A percentile compares a stretch with the other conserved stretches of the same genome.
Evolutionary conservation across 2,113 vertebrate genomes (phyloP).

Genomic region (Oxygymnocypris stewartii): DNA sequence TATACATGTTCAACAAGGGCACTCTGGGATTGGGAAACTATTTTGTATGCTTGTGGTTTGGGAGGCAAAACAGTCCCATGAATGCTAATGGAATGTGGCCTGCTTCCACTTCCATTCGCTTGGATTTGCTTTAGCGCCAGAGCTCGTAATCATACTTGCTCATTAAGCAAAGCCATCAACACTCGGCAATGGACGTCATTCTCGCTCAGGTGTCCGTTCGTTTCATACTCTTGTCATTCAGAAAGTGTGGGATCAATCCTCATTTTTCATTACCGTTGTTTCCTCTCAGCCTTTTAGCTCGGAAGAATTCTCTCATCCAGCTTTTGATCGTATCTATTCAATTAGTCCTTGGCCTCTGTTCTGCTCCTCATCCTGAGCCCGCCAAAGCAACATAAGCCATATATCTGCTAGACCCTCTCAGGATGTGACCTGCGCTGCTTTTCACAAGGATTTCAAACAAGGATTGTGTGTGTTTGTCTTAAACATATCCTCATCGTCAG

Average conservation of each 20-base stretch:
- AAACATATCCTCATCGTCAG: constrained; percentile 28
- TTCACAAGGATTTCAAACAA: constrained; percentile 46
- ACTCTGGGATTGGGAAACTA: constrained; percentile 23
- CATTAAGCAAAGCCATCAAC: constrained; percentile 26
- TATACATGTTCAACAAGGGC: constrained; percentile 22
- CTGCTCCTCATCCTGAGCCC: constrained; percentile 26
- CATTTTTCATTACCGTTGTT: constrained; percentile 23
- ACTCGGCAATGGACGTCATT: background rate
- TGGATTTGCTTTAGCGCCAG: constrained; percentile 18
- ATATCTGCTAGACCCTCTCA: constrained; percentile 49
- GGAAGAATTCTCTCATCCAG: constrained; percentile 31
- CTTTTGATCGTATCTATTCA: constrained; percentile 60
- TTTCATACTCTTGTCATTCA: constrained; percentile 15
- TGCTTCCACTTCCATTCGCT: constrained; percentile 12
- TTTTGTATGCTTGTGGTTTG: constrained; percentile 17
- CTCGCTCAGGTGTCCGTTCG: background rate
- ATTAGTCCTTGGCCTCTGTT: constrained; percentile 56
- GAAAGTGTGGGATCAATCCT: background rate
- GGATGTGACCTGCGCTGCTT: constrained; percentile 45
- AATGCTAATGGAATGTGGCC: constrained; percentile 26
- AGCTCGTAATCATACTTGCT: background rate
- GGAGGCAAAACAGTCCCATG: constrained; percentile 8
- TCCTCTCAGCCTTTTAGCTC: constrained; percentile 18
- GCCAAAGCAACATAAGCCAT: constrained; percentile 48
- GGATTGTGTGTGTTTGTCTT: constrained; percentile 29